Conservation (phyloP, 2,888 invertebrate species). For the Chloroclysta siterata region DNA sequence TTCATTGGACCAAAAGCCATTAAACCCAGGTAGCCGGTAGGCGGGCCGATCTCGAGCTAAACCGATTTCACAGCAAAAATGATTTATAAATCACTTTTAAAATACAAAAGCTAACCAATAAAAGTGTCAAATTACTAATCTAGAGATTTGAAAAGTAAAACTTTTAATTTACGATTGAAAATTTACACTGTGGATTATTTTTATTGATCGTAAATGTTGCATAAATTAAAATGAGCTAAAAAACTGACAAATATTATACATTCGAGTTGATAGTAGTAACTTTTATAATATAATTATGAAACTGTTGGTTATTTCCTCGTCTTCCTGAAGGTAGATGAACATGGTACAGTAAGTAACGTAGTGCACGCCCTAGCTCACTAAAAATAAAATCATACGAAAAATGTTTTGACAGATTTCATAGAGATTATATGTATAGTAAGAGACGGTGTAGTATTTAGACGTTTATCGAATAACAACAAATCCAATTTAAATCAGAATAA, state of each 20-base stretch:
- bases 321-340: too few species aligned
- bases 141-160: conserved; percentile 29
- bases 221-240: conserved; percentile 27
- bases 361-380: too few species aligned
- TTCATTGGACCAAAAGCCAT: conserved; percentile 16
- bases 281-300: background rate
- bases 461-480: too few species aligned
- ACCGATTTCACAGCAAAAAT: conserved; percentile 13
- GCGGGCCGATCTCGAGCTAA: conserved; percentile 10
- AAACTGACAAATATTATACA: background rate
- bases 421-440: too few species aligned
- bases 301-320: background rate
- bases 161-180: conserved; percentile 30
- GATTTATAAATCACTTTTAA: conserved; percentile 28
- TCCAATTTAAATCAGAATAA: too few species aligned
- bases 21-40: conserved; percentile 16
- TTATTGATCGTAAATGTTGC: conserved; percentile 33
- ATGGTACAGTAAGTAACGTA: too few species aligned
- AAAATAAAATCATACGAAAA: too few species aligned
- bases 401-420: too few species aligned
- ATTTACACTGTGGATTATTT: conserved; percentile 36
- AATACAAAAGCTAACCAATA: conserved; percentile 23
- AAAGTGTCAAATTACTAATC: conserved; percentile 39
- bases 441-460: too few species aligned
- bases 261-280: background rate